Evolutionary conservation across 2,113 vertebrate genomes (phyloP).

Genomic region (Formicarius rufipectus): DNA sequence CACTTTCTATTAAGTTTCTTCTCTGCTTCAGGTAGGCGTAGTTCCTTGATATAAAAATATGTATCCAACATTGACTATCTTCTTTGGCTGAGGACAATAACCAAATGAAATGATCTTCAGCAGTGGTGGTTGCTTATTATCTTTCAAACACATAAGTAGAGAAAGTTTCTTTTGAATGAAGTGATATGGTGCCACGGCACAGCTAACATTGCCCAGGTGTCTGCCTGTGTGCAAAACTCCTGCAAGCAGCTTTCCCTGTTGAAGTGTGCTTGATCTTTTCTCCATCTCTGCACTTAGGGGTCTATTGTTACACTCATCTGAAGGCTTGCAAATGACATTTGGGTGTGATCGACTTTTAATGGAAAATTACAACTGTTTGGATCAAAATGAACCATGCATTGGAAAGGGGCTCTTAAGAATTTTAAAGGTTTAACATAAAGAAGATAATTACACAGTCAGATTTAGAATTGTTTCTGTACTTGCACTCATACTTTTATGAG

Average conservation of each 20-base stretch:
- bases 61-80: conserved; percentile 23
- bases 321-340: conserved; percentile 68
- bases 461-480: conserved; percentile 65
- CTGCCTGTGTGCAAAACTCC: conserved; percentile 23
- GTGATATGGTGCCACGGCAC: neutral
- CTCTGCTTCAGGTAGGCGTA: conserved; percentile 6
- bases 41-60: conserved; percentile 39
- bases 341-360: conserved; percentile 66
- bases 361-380: conserved; percentile 60
- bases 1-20: conserved; percentile 36
- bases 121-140: neutral
- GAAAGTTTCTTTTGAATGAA: conserved; percentile 28
- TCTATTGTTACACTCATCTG: conserved; percentile 64
- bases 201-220: conserved; percentile 59
- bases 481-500: conserved; percentile 25
- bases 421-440: conserved; percentile 65
- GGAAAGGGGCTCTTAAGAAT: conserved; percentile 62
- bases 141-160: neutral
- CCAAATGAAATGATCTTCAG: conserved; percentile 17
- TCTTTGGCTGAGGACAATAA: neutral
- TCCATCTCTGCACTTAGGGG: conserved; percentile 38
- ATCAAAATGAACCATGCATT: conserved; percentile 66
- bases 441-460: conserved; percentile 59
- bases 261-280: conserved; percentile 69
- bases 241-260: conserved; percentile 41